Evolutionary conservation across 1,140 invertebrate species (phyloP).

Genomic region (Pseudachorutes palmiensis): DNA sequence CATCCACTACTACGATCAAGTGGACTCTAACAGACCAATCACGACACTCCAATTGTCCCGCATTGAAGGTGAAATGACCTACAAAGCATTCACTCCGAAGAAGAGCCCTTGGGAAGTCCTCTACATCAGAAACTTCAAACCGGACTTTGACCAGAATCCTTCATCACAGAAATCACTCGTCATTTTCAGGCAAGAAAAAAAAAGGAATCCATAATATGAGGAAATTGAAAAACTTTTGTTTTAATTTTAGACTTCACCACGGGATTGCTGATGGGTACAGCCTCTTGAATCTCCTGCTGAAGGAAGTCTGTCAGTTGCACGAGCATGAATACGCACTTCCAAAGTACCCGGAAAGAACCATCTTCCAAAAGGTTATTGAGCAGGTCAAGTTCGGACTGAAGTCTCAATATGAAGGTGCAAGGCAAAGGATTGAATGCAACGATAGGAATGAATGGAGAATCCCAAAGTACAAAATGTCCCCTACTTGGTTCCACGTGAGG

Average conservation of each 20-base stretch:
- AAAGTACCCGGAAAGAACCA: not conserved
- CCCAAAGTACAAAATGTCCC: conserved; percentile 11
- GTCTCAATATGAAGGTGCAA: conserved; percentile 8
- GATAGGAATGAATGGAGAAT: conserved; percentile 22
- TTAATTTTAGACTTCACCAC: conserved; percentile 19
- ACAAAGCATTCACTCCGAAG: conserved; percentile 8
- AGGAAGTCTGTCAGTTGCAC: conserved; percentile 17
- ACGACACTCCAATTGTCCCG: conserved; percentile 7
- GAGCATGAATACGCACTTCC: conserved; percentile 10
- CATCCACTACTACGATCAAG: conserved; percentile 14
- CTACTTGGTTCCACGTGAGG: not conserved
- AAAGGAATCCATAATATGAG: not conserved
- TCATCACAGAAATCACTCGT: conserved; percentile 12
- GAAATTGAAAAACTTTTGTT: not conserved
- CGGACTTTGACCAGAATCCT: not conserved
- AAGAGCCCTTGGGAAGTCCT: conserved; percentile 29
- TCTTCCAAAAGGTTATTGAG: conserved; percentile 1
- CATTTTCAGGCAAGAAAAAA: conserved; percentile 8
- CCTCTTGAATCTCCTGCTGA: conserved; percentile 20
- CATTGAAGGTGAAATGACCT: conserved; percentile 16
- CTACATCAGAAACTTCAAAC: conserved; percentile 16
- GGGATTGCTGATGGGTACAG: conserved; percentile 25
- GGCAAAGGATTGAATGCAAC: conserved; percentile 14
- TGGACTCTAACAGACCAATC: not conserved
- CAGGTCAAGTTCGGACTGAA: not conserved